Evolutionary conservation across 2,888 invertebrate genomes (phyloP).

Genomic region (Nomada lathburiana): DNA sequence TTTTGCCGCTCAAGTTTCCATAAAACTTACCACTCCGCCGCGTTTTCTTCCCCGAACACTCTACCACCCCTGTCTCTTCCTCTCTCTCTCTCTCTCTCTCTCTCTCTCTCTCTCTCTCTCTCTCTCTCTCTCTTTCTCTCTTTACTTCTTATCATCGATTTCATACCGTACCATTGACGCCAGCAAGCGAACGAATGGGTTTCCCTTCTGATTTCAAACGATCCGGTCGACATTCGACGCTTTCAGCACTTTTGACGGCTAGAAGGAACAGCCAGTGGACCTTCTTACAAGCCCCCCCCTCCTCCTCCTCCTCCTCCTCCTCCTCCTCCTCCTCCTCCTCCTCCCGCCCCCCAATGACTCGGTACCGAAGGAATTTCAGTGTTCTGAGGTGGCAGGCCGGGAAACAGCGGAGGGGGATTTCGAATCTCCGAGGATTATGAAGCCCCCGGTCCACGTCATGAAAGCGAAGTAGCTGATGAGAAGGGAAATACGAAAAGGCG

Average conservation of each 20-base stretch:
- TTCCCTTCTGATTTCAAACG: constrained; percentile 42
- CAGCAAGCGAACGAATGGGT: constrained; percentile 22
- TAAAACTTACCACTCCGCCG: constrained; percentile 58
- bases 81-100: background rate
- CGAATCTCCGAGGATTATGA: constrained; percentile 67
- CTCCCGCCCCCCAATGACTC: constrained; percentile 20
- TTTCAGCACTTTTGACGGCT: constrained; percentile 52
- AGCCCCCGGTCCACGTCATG: constrained; percentile 51
- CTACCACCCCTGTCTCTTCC: background rate
- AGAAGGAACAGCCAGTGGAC: constrained; percentile 48
- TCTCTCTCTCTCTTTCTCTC: background rate
- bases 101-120: no score
- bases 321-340: fast-evolving
- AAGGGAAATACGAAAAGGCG: constrained; percentile 39
- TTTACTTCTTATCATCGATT: constrained; percentile 26
- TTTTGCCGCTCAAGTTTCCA: constrained; percentile 64
- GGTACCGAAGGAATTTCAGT: constrained; percentile 56
- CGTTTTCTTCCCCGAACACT: constrained; percentile 31
- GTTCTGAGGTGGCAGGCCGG: constrained; percentile 44
- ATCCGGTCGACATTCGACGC: constrained; percentile 52
- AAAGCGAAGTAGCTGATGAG: constrained; percentile 47
- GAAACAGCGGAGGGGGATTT: constrained; percentile 36
- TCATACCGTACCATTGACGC: constrained; percentile 47
- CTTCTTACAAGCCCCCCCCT: background rate
- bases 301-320: no score